A percentile compares a stretch with the other conserved stretches of the same genome.
Evolutionary conservation across 2,797 vertebrate genomes (phyloP).

Genomic region (Numenius phaeopus): DNA sequence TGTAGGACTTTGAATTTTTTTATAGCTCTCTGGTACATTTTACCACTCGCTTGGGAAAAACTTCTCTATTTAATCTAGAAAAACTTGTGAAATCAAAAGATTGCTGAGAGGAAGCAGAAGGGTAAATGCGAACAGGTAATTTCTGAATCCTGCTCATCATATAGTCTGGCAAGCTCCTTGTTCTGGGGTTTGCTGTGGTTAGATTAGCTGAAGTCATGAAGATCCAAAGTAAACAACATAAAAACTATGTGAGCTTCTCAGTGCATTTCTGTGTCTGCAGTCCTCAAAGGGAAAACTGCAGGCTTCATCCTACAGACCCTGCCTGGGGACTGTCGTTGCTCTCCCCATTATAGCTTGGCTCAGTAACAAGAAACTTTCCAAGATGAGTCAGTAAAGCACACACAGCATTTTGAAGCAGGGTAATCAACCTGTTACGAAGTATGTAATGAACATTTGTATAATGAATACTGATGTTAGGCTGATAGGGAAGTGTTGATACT

Average conservation of each 20-base stretch:
- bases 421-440: not conserved
- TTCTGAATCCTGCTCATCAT: not conserved
- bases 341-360: not conserved
- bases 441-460: not conserved
- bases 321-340: not conserved
- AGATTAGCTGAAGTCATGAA: not conserved
- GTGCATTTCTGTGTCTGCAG: not conserved
- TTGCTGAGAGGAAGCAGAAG: not conserved
- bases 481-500: not conserved
- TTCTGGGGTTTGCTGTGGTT: not conserved
- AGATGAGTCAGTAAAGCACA: slow-evolving; percentile 5
- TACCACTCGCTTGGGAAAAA: not conserved
- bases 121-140: not conserved
- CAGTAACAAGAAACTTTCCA: not conserved
- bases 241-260: not conserved
- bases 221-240: not conserved
- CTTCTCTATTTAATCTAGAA: not conserved
- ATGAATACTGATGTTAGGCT: not conserved
- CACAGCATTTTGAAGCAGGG: not conserved
- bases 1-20: not conserved
- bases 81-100: not conserved
- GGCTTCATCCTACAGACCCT: not conserved
- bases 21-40: not conserved
- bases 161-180: not conserved
- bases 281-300: not conserved